A percentile compares a stretch with the other conserved stretches of the same genome.
These are phyloP conservation scores for Drosophila fungiperda DNA, from an alignment of 2,888 invertebrate genomes.

Conservation along the genomic window DNA sequence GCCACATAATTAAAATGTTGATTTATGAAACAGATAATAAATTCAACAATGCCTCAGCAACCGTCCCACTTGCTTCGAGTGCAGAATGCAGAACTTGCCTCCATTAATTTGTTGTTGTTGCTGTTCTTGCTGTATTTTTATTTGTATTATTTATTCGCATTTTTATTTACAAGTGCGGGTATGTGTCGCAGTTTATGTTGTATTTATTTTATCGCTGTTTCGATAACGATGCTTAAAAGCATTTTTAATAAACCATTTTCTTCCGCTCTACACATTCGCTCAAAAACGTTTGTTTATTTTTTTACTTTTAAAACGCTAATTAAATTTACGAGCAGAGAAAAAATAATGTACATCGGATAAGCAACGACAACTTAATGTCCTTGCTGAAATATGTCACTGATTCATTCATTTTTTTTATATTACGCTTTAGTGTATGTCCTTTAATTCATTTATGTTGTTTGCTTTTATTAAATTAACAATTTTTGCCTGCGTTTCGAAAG, in stretches of 20 bases:
- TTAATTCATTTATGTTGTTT: constrained; percentile 9
- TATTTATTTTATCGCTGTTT: constrained; percentile 47
- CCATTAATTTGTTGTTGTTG: constrained; percentile 4
- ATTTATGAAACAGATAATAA: constrained; percentile 70
- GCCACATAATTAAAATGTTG: constrained; percentile 74
- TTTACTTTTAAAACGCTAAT: constrained; percentile 20
- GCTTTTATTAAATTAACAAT: neutral
- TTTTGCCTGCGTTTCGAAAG: neutral
- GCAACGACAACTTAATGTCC: constrained; percentile 23
- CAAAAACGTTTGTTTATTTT: neutral
- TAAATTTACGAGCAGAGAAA: constrained; percentile 23
- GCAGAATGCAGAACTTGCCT: constrained; percentile 20
- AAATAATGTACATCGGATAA: constrained; percentile 28
- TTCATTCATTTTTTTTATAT: constrained; percentile 6
- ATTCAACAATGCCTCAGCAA: constrained; percentile 51
- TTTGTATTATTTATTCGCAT: constrained; percentile 26
- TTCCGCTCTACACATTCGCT: constrained; percentile 14
- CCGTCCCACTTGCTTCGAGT: neutral
- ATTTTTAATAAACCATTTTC: constrained; percentile 59
- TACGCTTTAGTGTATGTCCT: neutral
- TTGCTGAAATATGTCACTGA: constrained; percentile 16
- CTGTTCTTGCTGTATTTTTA: constrained; percentile 6
- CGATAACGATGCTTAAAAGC: constrained; percentile 58
- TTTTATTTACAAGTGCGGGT: constrained; percentile 34
- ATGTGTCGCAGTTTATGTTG: constrained; percentile 31